Percentiles rank a stretch among this genome's conserved stretches.
Evolutionary conservation across 2,797 vertebrate species (phyloP).

Genomic region (Sebastes flavidus): DNA sequence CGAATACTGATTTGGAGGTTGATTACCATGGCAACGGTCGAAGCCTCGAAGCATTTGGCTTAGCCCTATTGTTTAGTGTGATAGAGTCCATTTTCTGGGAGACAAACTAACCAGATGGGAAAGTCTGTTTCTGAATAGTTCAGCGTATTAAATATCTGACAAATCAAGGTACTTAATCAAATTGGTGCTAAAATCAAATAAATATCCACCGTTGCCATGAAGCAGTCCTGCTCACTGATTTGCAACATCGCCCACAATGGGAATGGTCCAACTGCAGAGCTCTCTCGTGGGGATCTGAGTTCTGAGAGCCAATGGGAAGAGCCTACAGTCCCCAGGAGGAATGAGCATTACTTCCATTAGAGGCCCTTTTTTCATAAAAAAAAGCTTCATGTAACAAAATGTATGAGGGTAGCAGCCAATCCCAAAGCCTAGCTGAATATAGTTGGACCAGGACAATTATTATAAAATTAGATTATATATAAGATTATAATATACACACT

Average conservation of each 20-base stretch:
- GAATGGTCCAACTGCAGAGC: background rate
- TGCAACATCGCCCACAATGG: background rate
- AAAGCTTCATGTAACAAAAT: no score
- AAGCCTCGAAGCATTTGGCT: no score
- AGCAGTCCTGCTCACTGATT: background rate
- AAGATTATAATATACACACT: no score
- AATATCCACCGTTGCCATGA: background rate
- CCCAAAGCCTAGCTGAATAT: background rate
- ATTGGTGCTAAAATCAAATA: background rate
- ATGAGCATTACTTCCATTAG: background rate
- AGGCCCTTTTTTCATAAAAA: background rate
- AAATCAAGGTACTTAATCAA: background rate
- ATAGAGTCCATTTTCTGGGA: background rate
- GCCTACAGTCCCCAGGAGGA: background rate
- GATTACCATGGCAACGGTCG: no score
- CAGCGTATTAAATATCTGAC: background rate
- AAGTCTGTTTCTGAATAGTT: background rate
- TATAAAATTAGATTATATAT: no score
- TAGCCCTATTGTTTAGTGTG: background rate
- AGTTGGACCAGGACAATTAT: background rate
- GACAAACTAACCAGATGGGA: background rate
- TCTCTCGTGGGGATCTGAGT: background rate
- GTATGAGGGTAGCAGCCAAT: background rate
- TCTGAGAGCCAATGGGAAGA: background rate
- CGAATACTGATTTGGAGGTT: no score